Conservation (phyloP, 2,113 vertebrate species). For the Salvator merianae region DNA sequence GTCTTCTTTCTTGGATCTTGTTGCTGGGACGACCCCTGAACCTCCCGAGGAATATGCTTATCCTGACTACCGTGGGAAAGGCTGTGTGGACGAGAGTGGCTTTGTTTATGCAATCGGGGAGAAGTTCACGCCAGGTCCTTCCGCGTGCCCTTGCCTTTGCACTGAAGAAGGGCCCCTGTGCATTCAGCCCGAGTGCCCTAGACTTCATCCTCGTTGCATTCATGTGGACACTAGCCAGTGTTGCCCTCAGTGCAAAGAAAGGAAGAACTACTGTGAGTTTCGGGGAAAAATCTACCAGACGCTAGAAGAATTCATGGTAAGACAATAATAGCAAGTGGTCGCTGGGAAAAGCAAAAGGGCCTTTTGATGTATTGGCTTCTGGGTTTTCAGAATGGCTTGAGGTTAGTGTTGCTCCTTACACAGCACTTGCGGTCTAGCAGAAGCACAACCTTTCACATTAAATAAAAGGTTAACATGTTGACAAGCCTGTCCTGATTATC, state of each 20-base stretch:
- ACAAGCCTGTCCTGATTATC: neutral
- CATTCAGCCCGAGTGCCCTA: slow-evolving; percentile 92
- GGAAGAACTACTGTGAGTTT: slow-evolving; percentile 96
- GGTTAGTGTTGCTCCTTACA: neutral
- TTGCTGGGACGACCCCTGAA: slow-evolving; percentile 76
- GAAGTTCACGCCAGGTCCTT: slow-evolving; percentile 93
- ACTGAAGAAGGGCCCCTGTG: slow-evolving; percentile 97
- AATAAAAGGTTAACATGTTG: slow-evolving; percentile 27
- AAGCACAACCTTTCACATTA: slow-evolving; percentile 24
- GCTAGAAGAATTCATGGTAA: slow-evolving; percentile 97
- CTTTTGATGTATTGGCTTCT: neutral
- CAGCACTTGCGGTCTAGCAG: neutral
- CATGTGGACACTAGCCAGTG: slow-evolving; percentile 96
- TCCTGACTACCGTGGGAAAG: slow-evolving; percentile 96
- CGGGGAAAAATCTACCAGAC: slow-evolving; percentile 90
- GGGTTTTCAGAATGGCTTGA: neutral
- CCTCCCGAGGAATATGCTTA: slow-evolving; percentile 92
- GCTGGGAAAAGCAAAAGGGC: neutral
- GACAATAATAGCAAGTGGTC: slow-evolving; percentile 33
- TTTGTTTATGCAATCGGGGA: slow-evolving; percentile 97
- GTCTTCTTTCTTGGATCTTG: slow-evolving; percentile 75
- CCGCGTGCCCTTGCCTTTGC: slow-evolving; percentile 95
- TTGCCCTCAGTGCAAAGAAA: slow-evolving; percentile 96
- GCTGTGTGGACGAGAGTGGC: slow-evolving; percentile 97
- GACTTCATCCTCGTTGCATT: slow-evolving; percentile 92